phyloP scores from a whole-genome alignment of 2,113 vertebrate genomes.

The Oxyura jamaicensis region DNA sequence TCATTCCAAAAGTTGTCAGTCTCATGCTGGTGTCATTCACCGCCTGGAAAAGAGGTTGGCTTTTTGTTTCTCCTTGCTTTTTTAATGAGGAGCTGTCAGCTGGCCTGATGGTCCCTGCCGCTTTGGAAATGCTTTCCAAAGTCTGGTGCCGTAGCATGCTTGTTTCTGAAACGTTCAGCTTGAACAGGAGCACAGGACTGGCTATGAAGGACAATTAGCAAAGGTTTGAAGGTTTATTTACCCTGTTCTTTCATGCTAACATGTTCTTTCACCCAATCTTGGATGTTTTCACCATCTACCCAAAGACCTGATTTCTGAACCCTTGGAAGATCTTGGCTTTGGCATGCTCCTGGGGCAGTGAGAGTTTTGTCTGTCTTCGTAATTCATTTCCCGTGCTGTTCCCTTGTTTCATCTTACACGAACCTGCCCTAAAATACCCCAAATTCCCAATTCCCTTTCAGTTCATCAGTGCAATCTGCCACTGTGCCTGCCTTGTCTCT shows the following conservation, averaged over 20 bases:
- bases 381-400: not conserved
- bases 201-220: fast-evolving
- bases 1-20: constrained; percentile 49
- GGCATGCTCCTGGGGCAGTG: too few species aligned
- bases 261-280: too few species aligned
- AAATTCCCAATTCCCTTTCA: not conserved
- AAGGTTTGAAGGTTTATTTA: not conserved
- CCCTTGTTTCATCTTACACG: not conserved
- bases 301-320: not conserved
- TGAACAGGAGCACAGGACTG: not conserved
- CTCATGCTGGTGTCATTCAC: constrained; percentile 11
- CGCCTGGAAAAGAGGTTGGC: not conserved
- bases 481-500: not conserved
- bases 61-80: not conserved
- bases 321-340: not conserved
- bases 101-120: not conserved
- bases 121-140: not conserved
- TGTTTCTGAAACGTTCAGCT: not conserved
- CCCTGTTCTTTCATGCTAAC: not conserved
- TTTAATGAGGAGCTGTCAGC: constrained; percentile 12
- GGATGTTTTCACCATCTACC: not conserved
- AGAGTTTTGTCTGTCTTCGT: not conserved
- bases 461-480: constrained; percentile 32
- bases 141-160: not conserved
- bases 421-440: constrained; percentile 20